Evolutionary conservation across 2,797 vertebrate genomes (phyloP), one percentile per base, ranked within the genome.

Genomic region (Danio choprae): DNA sequence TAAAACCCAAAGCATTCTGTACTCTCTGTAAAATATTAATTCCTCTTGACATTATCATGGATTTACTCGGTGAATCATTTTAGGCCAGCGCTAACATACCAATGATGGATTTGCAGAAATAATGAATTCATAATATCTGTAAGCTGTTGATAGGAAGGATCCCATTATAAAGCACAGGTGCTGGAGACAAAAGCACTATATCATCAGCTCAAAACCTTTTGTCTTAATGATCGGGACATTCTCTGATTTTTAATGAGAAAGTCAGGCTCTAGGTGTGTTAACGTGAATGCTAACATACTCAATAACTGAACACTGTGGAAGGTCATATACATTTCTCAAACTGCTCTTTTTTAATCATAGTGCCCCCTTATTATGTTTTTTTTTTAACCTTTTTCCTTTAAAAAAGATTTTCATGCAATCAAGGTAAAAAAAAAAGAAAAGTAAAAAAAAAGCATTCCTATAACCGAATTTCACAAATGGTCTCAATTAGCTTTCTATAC

Each of bases 81-180:
- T 59, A 80, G 44, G 59, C 51, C 64, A 22, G 41, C 2, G 20
- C 48, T 10, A 50, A 46, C 20, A 63, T 43, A 59, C 2, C 67
- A 64, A 22, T 67, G 41, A 80, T 43, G 41, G 20, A 79, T 81
- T 63, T 79, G 44, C 16, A 41, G 55, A 72, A 77, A 79, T 46
- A n/a, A 55, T 41, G n/a, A 63, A 64, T 53, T 65, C 48, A n/a
- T 36, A 41, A 63, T 63, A 76, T 65, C 36, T 76, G 48, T 29
- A 36, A 55, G 62, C 40, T 55, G 58, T 50, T 74, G 74, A 76
- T 76, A 64, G 48, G 16, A 75, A 46, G 13, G 6, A 53, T 76
- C 18, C 4, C 13, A 76, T 74, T 74, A 62, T 74, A 38, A 74
- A 62, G n/a, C 56, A 36, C 55, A 50, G 43, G 22, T 62, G 58